Evolutionary conservation across 2,113 vertebrate species (phyloP).

Genomic region (Aix galericulata): DNA sequence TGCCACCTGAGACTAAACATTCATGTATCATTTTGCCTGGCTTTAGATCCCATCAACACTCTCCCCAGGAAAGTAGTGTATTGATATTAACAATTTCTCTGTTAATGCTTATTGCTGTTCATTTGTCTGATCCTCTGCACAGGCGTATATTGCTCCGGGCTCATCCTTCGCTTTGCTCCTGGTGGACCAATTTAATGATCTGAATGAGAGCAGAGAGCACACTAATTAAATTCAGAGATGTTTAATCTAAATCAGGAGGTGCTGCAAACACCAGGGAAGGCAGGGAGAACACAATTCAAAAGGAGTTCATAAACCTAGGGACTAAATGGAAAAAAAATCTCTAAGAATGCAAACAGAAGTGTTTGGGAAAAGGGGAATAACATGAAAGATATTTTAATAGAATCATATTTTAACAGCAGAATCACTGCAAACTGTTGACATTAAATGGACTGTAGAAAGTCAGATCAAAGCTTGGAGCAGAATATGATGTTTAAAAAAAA

Average conservation of each 20-base stretch:
- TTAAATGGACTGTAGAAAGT: background rate
- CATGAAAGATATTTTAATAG: background rate
- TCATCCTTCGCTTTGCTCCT: slow-evolving; percentile 25
- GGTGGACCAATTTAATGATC: slow-evolving; percentile 6
- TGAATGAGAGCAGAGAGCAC: background rate
- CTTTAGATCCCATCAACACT: background rate
- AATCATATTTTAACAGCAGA: background rate
- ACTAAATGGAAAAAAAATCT: background rate
- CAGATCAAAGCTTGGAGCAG: background rate
- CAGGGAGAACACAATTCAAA: background rate
- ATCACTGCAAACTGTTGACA: background rate
- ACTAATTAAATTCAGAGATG: slow-evolving; percentile 54
- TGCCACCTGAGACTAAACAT: slow-evolving; percentile 42
- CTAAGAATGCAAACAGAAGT: background rate
- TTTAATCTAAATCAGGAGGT: background rate
- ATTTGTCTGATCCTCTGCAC: background rate
- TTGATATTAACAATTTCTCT: slow-evolving; percentile 18
- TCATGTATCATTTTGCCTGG: background rate
- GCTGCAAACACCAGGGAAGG: background rate
- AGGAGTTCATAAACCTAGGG: background rate
- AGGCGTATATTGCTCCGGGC: background rate
- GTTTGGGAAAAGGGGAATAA: background rate
- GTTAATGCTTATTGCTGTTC: background rate
- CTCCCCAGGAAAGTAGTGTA: background rate
- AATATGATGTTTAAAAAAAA: background rate